phyloP scores from a whole-genome alignment of 2,113 vertebrate species.

The Gymnogyps californianus region DNA sequence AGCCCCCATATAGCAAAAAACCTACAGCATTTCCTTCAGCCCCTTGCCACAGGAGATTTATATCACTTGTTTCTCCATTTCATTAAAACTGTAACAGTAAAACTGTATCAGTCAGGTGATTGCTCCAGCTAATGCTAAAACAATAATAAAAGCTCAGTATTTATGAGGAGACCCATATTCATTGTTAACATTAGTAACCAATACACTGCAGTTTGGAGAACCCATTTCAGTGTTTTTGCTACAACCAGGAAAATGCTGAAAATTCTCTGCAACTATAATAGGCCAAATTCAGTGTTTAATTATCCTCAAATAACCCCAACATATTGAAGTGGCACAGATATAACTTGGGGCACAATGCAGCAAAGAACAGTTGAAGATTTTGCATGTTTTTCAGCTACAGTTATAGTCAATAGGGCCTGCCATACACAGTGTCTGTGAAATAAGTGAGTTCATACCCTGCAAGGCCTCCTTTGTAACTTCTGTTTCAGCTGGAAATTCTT shows the following conservation, averaged over 20 bases:
- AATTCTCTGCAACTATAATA: not conserved
- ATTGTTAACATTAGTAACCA: not conserved
- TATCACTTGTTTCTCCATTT: not conserved
- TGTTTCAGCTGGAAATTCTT: constrained; percentile 87
- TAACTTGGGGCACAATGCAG: not conserved
- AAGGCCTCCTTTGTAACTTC: constrained; percentile 69
- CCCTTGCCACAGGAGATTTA: not conserved
- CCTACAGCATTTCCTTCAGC: not conserved
- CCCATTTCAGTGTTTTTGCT: not conserved
- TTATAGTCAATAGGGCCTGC: constrained; percentile 14
- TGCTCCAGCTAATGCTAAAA: not conserved
- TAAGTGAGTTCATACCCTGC: constrained; percentile 63
- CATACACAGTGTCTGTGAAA: constrained; percentile 45
- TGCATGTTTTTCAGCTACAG: constrained; percentile 38
- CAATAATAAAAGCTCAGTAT: not conserved
- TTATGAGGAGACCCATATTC: not conserved
- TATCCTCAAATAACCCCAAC: not conserved
- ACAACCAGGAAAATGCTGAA: not conserved
- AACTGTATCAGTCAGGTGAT: not conserved
- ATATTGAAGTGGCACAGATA: not conserved
- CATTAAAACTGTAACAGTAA: not conserved
- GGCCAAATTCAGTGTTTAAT: not conserved
- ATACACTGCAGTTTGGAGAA: not conserved
- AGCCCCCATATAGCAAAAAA: not conserved
- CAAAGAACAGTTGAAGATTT: constrained; percentile 15